Base-by-base conservation (phyloP, 2,888 invertebrate genomes). In the Athripsodes cinereus region DNA sequence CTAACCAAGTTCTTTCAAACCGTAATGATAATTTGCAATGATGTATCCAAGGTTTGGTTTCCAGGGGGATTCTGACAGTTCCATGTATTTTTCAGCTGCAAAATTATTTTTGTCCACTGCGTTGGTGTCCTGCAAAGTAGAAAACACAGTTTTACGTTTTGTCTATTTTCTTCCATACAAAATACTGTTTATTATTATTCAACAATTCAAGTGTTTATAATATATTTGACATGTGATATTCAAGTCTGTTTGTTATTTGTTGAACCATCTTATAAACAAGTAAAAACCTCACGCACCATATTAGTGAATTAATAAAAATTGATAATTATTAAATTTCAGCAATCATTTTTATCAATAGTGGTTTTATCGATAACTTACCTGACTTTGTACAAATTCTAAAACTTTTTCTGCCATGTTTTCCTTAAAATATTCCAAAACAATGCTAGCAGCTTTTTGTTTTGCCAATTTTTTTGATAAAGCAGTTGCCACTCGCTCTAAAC, bases 381-480 rank as follows among this genome's bases (percentile, higher is more conserved):
- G 40, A 40, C 16, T 40, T 13, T 40, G 40, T 16, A 40, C 13
- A 31, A 59, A 54, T 35, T 63, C 63, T n/a, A 51, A 22, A 5
- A 63, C 51, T 52, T 53, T 58, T 22, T 53, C 46, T n/a, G 53
- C 48, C 53, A 59, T 40, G 35, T 63, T 51, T 34, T 52, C 53
- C 26, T 52, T 47, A 34, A 55, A 59, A 44, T 61, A 63, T 3
- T 57, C 55, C 8, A 55, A 26, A 16, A 61, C 26, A 16, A 51
- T 35, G 13, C 53, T 59, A 5, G 82, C 80, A 16, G 79, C 79
- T 40, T 76, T 66, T 60, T 82, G 82, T 63, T 80, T 81, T 0
- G 82, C 81, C 64, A 78, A 75, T 65, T 81, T 81, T 64, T 83
- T 82, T 1, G 81, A 81, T 40, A 72, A 73, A 0, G 77, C 76